These are phyloP conservation scores for Drosophila subsilvestris DNA, from an alignment of 2,888 invertebrate genomes.

Conservation along the genomic window DNA sequence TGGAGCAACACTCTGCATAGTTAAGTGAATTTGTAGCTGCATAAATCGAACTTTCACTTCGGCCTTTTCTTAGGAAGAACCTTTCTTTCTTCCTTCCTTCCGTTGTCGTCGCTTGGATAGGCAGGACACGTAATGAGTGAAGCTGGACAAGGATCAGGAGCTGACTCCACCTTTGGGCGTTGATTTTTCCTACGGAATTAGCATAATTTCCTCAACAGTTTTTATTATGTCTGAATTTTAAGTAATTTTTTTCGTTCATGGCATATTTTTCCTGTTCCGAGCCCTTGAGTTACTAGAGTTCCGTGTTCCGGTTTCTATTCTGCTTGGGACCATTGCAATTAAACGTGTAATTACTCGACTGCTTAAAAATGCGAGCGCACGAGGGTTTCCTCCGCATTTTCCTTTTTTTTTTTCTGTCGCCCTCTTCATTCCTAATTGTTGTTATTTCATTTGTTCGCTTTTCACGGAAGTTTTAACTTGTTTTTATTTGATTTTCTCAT, in stretches of 20 bases:
- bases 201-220: constrained; percentile 79
- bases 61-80: constrained; percentile 15
- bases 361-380: constrained; percentile 66
- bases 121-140: constrained; percentile 66
- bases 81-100: constrained; percentile 26
- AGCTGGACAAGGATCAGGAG: constrained; percentile 45
- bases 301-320: neutral
- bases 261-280: constrained; percentile 66
- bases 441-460: constrained; percentile 41
- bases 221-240: constrained; percentile 75
- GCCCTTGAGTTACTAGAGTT: constrained; percentile 7
- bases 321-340: constrained; percentile 78
- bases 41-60: constrained; percentile 72
- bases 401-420: constrained; percentile 19
- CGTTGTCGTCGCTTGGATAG: constrained; percentile 44
- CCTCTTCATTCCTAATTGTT: constrained; percentile 33
- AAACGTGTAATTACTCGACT: constrained; percentile 83
- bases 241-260: constrained; percentile 60
- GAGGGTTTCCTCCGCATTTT: constrained; percentile 1
- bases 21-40: constrained; percentile 69
- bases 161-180: constrained; percentile 55
- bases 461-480: constrained; percentile 72
- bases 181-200: constrained; percentile 74
- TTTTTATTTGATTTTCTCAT: constrained; percentile 44
- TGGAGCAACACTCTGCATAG: constrained; percentile 55